Base-by-base conservation (phyloP, 2,888 invertebrate genomes). In the Rosalia funebris region DNA sequence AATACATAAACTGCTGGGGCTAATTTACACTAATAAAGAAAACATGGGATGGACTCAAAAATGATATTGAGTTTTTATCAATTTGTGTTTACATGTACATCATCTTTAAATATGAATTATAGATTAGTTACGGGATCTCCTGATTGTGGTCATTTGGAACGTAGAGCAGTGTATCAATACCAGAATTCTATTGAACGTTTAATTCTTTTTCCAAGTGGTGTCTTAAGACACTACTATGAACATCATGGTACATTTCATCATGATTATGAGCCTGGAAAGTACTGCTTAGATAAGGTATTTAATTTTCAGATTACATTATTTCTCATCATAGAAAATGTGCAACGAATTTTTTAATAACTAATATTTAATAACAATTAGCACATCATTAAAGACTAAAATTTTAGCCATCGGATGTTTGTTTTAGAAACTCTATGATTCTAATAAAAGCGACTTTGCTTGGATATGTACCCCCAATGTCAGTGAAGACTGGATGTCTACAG, bases 201-300 rank as follows among this genome's bases (percentile, higher is more conserved):
- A 46, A 84, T 86, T 54, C 82, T 94, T 19, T 79, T 93, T 55
- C 84, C 87, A 0, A 88, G 87, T 79, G 93, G 93, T 0, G 85
- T 86, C 54, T 79, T 94, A 53, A 83, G 89, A n/a, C 94, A 94
- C 76, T 87, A 89, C 63, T 89, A 88, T 48, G 85, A 88, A 69
- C 86, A 87, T 71, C 79, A 34, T 36, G 83, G 87, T 76, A 82
- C 86, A 50, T 78, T 86, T 1, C 89, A 86, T 61, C 87, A 90
- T 73, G 91, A 92, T 75, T 91, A 92, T 76, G 83, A 85, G 12
- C 88, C 87, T 64, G 89, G 90, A 37, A 88, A 90, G 79, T 94
- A 93, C 77, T 94, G 94, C 75, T 84, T 92, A 74, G 94, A 94
- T 76, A 92, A 90, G 84, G 92, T 91, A 72, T n/a, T n/a, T n/a